Conservation (phyloP, 2,113 vertebrate genomes). For the Echinops telfairi region DNA sequence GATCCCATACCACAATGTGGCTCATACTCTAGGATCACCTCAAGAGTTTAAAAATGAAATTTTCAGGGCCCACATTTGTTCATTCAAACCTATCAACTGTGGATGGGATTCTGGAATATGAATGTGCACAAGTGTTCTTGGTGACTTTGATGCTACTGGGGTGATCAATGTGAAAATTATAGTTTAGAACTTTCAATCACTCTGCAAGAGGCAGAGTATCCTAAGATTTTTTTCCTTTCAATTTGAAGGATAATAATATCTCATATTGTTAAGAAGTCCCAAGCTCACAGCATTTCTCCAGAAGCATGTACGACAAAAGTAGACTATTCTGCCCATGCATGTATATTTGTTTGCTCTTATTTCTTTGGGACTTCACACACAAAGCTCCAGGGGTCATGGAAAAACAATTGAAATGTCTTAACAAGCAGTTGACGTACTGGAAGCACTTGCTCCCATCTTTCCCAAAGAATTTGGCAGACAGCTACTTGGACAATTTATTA, state of each 20-base stretch:
- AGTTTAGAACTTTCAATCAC: not conserved
- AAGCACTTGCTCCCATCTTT: no score
- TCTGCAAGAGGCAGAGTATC: not conserved
- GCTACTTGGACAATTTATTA: no score
- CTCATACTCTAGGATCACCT: not conserved
- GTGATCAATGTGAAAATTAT: not conserved
- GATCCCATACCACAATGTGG: not conserved
- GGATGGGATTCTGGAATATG: not conserved
- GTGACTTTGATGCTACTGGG: not conserved
- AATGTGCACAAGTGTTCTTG: not conserved
- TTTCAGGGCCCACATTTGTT: not conserved
- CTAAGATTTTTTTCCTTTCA: not conserved
- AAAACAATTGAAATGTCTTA: no score
- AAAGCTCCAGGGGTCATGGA: no score
- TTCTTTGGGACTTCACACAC: not conserved
- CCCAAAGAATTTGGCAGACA: no score
- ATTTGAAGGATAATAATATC: not conserved
- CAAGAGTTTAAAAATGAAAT: conserved; percentile 23
- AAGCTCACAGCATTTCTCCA: not conserved
- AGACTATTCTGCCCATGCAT: not conserved
- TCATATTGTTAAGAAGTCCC: not conserved
- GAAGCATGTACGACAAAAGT: not conserved
- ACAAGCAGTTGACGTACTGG: no score
- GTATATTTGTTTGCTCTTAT: not conserved
- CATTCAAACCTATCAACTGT: not conserved